Evolutionary conservation across 2,113 vertebrate genomes (phyloP).

Genomic region (Scolopax mira): DNA sequence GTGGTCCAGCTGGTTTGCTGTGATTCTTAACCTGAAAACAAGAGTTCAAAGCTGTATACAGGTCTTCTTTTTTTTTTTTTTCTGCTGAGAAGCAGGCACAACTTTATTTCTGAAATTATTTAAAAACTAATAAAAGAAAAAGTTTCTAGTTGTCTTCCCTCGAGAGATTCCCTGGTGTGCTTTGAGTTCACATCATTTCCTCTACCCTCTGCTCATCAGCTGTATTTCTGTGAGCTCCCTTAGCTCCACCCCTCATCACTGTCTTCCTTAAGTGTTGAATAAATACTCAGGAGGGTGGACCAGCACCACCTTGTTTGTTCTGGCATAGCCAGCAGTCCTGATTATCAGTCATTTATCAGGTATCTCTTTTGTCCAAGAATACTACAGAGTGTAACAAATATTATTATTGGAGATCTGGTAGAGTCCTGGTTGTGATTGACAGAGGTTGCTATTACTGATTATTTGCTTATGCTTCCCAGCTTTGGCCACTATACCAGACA

Average conservation of each 20-base stretch:
- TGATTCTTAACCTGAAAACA: neutral
- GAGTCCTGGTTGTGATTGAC: neutral
- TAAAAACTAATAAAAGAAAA: neutral
- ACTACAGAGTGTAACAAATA: neutral
- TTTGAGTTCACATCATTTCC: neutral
- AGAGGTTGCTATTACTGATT: neutral
- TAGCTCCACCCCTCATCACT: neutral
- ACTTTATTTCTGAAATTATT: neutral
- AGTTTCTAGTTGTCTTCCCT: neutral
- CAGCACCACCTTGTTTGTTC: neutral
- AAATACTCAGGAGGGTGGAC: neutral
- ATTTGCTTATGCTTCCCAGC: neutral
- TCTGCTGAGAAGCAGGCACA: neutral
- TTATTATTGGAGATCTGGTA: neutral
- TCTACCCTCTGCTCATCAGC: neutral
- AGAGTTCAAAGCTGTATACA: neutral
- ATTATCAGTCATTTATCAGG: neutral
- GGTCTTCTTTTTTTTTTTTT: neutral
- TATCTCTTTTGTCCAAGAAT: neutral
- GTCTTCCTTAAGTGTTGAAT: neutral
- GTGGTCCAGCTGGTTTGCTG: neutral
- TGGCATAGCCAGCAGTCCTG: neutral
- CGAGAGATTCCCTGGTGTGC: neutral
- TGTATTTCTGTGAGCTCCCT: neutral
- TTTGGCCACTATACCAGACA: neutral